Evolutionary conservation across 2,888 invertebrate genomes (phyloP).

Genomic region (Hetaerina titia): DNA sequence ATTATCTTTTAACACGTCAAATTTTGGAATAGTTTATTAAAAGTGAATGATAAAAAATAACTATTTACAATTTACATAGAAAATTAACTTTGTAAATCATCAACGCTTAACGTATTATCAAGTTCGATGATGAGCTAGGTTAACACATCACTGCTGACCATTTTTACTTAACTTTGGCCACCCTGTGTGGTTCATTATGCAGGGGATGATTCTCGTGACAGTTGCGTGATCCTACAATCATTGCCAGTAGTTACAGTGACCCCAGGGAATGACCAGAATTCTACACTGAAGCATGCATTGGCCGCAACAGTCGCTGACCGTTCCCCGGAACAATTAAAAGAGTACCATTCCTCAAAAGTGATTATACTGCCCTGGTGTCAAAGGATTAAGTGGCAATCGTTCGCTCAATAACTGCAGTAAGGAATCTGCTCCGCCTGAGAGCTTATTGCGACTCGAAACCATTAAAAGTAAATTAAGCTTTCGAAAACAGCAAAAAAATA

Average conservation of each 20-base stretch:
- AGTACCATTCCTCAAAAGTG: background rate
- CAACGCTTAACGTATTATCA: no score
- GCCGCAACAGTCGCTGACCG: background rate
- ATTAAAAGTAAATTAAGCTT: conserved; percentile 50
- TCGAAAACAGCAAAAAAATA: background rate
- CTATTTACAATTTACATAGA: no score
- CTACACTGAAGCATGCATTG: background rate
- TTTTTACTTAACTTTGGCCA: no score
- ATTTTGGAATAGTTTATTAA: no score
- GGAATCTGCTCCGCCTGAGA: background rate
- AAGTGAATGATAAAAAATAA: no score
- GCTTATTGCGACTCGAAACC: conserved; percentile 29
- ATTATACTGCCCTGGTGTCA: background rate
- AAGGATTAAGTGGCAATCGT: conserved; percentile 2
- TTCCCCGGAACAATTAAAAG: background rate
- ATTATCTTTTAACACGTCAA: no score
- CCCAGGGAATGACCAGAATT: background rate
- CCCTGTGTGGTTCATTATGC: background rate
- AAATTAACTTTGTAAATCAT: no score
- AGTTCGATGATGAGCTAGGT: no score
- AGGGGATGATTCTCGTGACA: background rate
- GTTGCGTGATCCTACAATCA: background rate
- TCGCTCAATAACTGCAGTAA: background rate
- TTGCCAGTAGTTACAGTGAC: background rate
- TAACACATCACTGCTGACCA: no score